These are phyloP conservation scores for Agelas oroides DNA, from an alignment of 37 sponge, comb jelly and placozoan genomes.

Conservation along the genomic window DNA sequence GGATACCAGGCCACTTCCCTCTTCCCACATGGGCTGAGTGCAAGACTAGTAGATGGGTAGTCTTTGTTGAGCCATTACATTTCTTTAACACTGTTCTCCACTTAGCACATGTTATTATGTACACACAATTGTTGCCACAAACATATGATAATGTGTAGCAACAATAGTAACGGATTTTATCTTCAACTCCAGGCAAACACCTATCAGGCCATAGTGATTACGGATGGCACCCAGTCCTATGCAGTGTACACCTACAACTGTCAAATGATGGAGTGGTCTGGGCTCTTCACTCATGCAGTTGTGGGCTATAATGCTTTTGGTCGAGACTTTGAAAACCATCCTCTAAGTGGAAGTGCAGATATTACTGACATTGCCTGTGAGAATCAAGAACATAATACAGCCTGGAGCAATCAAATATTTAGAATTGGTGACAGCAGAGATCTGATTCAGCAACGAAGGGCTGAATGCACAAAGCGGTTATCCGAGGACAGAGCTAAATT, in stretches of 20 bases:
- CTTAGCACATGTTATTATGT: too few species aligned
- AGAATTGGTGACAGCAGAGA: not conserved
- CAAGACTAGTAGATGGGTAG: too few species aligned
- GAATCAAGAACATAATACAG: not conserved
- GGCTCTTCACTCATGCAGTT: constrained; percentile 18
- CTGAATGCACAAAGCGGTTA: constrained; percentile 9
- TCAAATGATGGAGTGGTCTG: constrained; percentile 65
- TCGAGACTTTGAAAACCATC: constrained; percentile 32
- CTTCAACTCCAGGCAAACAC: constrained; percentile 52
- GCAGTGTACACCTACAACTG: constrained; percentile 80
- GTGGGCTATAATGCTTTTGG: constrained; percentile 62
- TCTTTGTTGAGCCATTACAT: too few species aligned
- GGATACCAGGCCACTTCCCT: too few species aligned
- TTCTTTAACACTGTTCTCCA: too few species aligned
- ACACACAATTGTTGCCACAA: too few species aligned
- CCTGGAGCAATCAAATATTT: constrained; percentile 38
- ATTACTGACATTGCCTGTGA: constrained; percentile 12
- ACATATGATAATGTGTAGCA: too few species aligned
- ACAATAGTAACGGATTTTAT: too few species aligned
- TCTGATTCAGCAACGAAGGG: not conserved
- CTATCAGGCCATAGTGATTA: constrained; percentile 76
- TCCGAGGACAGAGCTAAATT: not conserved
- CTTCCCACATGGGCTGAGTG: too few species aligned
- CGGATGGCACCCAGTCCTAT: constrained; percentile 61
- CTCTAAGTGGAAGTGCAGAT: constrained; percentile 8